These are phyloP conservation scores for Naja naja DNA, from an alignment of 2,113 vertebrate species.

Conservation along the genomic window DNA sequence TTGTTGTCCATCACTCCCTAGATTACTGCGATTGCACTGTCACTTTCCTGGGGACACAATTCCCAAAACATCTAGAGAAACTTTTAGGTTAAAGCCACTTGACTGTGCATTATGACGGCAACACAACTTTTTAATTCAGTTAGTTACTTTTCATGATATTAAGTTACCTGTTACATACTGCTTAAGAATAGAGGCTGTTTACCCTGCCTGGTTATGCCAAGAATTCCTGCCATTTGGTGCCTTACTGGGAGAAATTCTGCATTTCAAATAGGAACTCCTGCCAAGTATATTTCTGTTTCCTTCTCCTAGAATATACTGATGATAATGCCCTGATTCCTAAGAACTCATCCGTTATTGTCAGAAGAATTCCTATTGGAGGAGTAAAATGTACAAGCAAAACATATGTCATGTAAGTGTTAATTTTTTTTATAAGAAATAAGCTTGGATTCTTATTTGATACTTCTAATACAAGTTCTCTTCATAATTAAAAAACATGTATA, in stretches of 20 bases:
- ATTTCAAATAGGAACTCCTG: neutral
- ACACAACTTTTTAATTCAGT: neutral
- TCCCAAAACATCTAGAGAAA: neutral
- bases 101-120: neutral
- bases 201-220: neutral
- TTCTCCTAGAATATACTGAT: constrained; percentile 87
- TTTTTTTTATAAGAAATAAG: neutral
- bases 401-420: constrained; percentile 83
- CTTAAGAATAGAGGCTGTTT: neutral
- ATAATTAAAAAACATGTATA: neutral
- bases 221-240: neutral
- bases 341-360: constrained; percentile 95
- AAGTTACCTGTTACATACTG: neutral
- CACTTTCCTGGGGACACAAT: neutral
- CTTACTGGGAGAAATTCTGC: neutral
- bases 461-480: constrained; percentile 2
- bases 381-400: constrained; percentile 88
- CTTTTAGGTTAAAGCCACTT: neutral
- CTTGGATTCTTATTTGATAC: accelerated
- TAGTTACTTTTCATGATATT: too few relatives aligned
- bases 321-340: constrained; percentile 88
- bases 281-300: neutral
- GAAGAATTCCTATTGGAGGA: constrained; percentile 91
- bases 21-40: neutral
- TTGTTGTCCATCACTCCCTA: neutral